A percentile compares a stretch with the other conserved stretches of the same genome.
phyloP scores from a whole-genome alignment of 2,888 invertebrate genomes.

The Tuberolachnus salignus region DNA sequence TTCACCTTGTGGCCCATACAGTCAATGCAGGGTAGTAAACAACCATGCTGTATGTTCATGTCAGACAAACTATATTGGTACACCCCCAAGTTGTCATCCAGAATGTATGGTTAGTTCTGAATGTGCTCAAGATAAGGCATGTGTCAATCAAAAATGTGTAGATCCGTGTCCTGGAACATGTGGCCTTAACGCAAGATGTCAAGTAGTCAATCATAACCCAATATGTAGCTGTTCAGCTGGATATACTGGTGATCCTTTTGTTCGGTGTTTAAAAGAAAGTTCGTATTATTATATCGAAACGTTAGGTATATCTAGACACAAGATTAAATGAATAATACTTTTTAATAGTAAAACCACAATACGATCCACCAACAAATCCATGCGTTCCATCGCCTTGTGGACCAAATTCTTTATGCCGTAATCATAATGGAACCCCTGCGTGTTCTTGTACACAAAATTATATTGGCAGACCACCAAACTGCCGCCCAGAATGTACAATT shows the following conservation, averaged over 20 bases:
- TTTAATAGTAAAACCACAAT: conserved; percentile 23
- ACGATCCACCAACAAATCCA: conserved; percentile 67
- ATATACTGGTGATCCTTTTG: conserved; percentile 69
- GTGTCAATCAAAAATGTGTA: conserved; percentile 77
- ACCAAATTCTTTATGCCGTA: conserved; percentile 67
- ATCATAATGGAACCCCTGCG: conserved; percentile 65
- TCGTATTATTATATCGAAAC: conserved; percentile 61
- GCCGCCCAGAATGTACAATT: conserved; percentile 71
- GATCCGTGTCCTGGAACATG: conserved; percentile 80
- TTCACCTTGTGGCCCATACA: conserved; percentile 80
- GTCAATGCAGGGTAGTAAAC: conserved; percentile 74
- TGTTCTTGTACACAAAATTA: conserved; percentile 69
- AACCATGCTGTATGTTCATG: conserved; percentile 80
- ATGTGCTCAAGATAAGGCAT: conserved; percentile 76
- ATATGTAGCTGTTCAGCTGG: conserved; percentile 69
- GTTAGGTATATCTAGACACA: neutral
- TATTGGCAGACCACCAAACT: conserved; percentile 70
- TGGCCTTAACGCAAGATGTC: conserved; percentile 77
- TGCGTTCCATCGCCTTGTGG: conserved; percentile 77
- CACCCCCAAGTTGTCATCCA: conserved; percentile 78
- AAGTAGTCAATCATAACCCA: conserved; percentile 79
- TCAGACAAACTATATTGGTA: conserved; percentile 73
- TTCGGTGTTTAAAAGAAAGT: conserved; percentile 64
- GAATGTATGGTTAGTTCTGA: conserved; percentile 81
- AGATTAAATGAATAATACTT: neutral